phyloP scores from a whole-genome alignment of 2,113 vertebrate species.

The Anguilla japonica region DNA sequence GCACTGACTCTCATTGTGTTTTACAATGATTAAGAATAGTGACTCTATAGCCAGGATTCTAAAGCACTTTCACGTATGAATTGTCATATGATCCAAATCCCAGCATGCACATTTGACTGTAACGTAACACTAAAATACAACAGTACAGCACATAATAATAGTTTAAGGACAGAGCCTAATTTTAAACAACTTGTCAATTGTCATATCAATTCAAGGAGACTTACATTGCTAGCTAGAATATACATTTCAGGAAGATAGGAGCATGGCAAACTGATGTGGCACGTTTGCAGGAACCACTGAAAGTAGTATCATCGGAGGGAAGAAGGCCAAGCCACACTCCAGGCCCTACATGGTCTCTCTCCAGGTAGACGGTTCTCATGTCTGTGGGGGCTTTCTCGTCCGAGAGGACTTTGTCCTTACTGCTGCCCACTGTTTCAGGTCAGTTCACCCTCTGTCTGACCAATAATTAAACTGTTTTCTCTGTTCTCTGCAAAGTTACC shows the following conservation, averaged over 20 bases:
- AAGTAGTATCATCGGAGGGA: conserved; percentile 71
- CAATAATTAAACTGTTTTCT: background rate
- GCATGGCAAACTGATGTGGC: background rate
- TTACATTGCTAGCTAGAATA: background rate
- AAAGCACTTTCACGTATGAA: too few species aligned
- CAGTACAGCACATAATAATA: background rate
- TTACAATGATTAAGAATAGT: too few species aligned
- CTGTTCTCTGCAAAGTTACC: background rate
- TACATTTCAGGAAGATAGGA: background rate
- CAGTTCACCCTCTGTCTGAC: background rate
- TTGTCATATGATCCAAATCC: too few species aligned
- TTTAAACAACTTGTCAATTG: background rate
- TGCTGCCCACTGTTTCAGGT: conserved; percentile 17
- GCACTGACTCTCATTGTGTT: too few species aligned
- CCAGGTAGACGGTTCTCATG: conserved; percentile 32
- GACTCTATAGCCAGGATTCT: too few species aligned
- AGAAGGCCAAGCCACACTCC: conserved; percentile 65
- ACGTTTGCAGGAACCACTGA: conserved; percentile 55
- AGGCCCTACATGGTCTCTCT: conserved; percentile 77
- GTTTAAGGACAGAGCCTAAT: background rate
- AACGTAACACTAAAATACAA: background rate
- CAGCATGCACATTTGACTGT: too few species aligned
- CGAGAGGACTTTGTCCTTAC: conserved; percentile 21
- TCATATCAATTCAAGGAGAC: background rate
- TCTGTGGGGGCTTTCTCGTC: conserved; percentile 12